Percentiles rank a stretch among this genome's conserved stretches.
Evolutionary conservation across 2,888 invertebrate genomes (phyloP).

Genomic region (Erebia epiphron): DNA sequence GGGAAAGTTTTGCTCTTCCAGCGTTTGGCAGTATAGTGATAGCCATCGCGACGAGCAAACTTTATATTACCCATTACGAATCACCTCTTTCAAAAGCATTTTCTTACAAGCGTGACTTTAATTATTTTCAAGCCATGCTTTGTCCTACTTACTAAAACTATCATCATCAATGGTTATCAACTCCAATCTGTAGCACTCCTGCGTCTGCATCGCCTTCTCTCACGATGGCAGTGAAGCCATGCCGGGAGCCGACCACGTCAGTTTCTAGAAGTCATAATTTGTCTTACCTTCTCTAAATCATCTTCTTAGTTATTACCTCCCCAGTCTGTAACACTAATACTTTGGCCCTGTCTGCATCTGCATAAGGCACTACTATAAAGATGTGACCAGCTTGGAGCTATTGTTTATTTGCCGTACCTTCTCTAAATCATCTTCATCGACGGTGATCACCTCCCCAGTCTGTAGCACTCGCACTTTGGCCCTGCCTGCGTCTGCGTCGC

Average conservation of each 20-base stretch:
- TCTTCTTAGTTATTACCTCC: slow-evolving; percentile 95
- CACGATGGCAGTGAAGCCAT: slow-evolving; percentile 89
- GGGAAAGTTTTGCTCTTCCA: too few species aligned
- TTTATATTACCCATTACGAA: slow-evolving; percentile 84
- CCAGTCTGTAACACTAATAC: slow-evolving; percentile 91
- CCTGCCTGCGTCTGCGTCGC: slow-evolving; percentile 87
- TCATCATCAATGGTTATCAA: slow-evolving; percentile 95
- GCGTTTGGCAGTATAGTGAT: too few species aligned
- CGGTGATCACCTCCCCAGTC: slow-evolving; percentile 91
- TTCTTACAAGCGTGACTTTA: too few species aligned
- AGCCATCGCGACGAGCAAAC: too few species aligned
- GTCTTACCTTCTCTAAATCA: slow-evolving; percentile 93
- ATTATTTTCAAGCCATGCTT: slow-evolving; percentile 86
- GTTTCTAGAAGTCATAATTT: slow-evolving; percentile 88
- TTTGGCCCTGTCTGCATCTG: slow-evolving; percentile 86
- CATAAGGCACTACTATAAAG: slow-evolving; percentile 95
- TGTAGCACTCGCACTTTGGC: slow-evolving; percentile 90
- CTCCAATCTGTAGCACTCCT: slow-evolving; percentile 89
- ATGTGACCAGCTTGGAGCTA: slow-evolving; percentile 88
- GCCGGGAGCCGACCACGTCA: slow-evolving; percentile 72
- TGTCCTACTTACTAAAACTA: slow-evolving; percentile 89
- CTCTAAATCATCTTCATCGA: slow-evolving; percentile 98
- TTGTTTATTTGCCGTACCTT: slow-evolving; percentile 90
- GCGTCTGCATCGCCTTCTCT: slow-evolving; percentile 89
- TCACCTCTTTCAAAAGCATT: too few species aligned